Base-by-base conservation (phyloP, 2,797 vertebrate genomes). In the Clarias pachynema region DNA sequence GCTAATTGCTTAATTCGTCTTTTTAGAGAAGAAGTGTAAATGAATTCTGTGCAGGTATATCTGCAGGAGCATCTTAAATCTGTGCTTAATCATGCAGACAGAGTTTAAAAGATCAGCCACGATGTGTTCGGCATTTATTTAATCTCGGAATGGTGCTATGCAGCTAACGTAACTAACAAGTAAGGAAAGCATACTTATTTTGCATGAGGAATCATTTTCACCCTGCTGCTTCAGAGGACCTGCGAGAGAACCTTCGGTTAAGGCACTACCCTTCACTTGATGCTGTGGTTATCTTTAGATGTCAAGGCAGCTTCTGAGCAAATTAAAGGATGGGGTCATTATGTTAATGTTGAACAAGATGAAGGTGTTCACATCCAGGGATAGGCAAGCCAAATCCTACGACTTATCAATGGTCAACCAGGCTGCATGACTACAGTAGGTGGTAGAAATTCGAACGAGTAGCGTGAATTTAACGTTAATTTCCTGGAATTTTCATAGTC, bases 1-100 rank as follows among this genome's bases (percentile, higher is more conserved):
- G 40, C 70, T 89, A 90, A 87, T 87, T 79, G 86, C 75, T 86
- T 87, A 84, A 86, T 86, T 87, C 24, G 84, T 88, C 83, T 85
- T 82, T 88, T 85, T 57, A 60, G 66, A n/a, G 78, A 62, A 79
- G 63, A 72, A 18, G 60, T 59, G 77, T 70, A 87, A 79, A 78
- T 79, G 14, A 65, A 84, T 70, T 84, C 59, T 49, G 40, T 68
- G 44, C 80, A 86, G 65, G 79, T 85, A 22, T 82, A 82, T 73
- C 78, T 78, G 37, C 86, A 69, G 66, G 49, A 44, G 75, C 34
- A 34, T 65, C 83, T 68, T 84, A 34, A 84, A 84, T 66, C n/a
- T 82, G 34, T 60, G 83, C 65, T 79, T 83, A 85, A 40, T 81
- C 72, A 85, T 85, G 60, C 72, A 73, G 53, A 85, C 24, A 20